These are phyloP conservation scores for Chiridota heheva DNA, from an alignment of 35 echinoderm and acorn worm species.

Conservation along the genomic window DNA sequence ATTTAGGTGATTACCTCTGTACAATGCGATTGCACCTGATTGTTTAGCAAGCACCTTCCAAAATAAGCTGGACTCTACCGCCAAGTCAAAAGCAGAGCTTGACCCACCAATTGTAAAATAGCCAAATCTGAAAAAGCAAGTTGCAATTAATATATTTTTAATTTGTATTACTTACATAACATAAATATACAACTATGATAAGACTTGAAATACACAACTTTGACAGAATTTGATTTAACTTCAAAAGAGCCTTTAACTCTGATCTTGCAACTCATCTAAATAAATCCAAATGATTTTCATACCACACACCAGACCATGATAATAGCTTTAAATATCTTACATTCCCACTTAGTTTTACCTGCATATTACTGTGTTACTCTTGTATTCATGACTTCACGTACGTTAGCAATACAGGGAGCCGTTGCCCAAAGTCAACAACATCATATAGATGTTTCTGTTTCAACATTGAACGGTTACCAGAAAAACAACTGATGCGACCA, in stretches of 20 bases:
- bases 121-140: conserved; percentile 44
- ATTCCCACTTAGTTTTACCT: too few species aligned
- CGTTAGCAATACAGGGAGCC: too few species aligned
- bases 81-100: conserved; percentile 1
- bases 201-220: neutral
- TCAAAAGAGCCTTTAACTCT: neutral
- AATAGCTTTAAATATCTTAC: too few species aligned
- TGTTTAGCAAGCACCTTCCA: conserved; percentile 42
- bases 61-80: conserved; percentile 20
- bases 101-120: conserved; percentile 53
- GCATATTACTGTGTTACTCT: too few species aligned
- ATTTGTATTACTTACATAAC: neutral
- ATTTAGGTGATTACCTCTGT: conserved; percentile 49
- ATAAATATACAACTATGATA: neutral
- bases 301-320: too few species aligned
- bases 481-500: too few species aligned
- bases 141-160: neutral
- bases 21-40: conserved; percentile 74
- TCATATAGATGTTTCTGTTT: too few species aligned
- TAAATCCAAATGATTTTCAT: too few species aligned
- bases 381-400: too few species aligned
- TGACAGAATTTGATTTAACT: neutral
- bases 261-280: neutral
- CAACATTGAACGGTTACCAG: too few species aligned
- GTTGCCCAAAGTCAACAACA: too few species aligned